Evolutionary conservation across 2,888 invertebrate genomes (phyloP).

Genomic region (Drosophila merina): DNA sequence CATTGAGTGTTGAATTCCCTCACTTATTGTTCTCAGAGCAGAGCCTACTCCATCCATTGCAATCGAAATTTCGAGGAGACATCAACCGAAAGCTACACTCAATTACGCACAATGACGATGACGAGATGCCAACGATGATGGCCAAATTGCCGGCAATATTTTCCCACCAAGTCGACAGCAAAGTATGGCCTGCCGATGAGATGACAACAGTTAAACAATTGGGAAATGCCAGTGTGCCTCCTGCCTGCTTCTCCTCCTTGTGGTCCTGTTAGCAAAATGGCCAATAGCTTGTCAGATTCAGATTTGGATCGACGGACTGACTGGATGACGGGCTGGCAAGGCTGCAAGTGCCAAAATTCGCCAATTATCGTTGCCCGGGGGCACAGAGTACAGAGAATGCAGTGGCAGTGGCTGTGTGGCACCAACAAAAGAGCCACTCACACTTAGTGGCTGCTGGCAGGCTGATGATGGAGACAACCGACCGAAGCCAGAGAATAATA

Average conservation of each 20-base stretch:
- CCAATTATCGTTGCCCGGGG: constrained; percentile 60
- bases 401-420: constrained; percentile 4
- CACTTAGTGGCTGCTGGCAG: constrained; percentile 56
- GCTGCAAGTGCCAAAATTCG: constrained; percentile 71
- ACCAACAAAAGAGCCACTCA: constrained; percentile 38
- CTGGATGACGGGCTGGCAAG: constrained; percentile 2
- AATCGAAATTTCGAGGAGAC: constrained; percentile 63
- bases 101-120: constrained; percentile 69
- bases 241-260: neutral
- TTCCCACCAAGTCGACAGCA: constrained; percentile 6
- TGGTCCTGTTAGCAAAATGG: constrained; percentile 38
- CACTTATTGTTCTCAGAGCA: constrained; percentile 19
- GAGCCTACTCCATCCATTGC: constrained; percentile 28
- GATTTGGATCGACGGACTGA: constrained; percentile 43
- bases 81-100: constrained; percentile 59
- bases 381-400: constrained; percentile 12
- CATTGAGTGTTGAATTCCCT: constrained; percentile 6
- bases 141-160: constrained; percentile 55
- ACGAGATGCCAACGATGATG: constrained; percentile 45
- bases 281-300: constrained; percentile 61
- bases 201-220: constrained; percentile 33
- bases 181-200: constrained; percentile 13
- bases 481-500: constrained; percentile 57
- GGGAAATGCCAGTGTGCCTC: constrained; percentile 40
- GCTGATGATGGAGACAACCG: constrained; percentile 7